These are phyloP conservation scores for Grallaria varia DNA, from an alignment of 2,113 vertebrate species.

Conservation along the genomic window DNA sequence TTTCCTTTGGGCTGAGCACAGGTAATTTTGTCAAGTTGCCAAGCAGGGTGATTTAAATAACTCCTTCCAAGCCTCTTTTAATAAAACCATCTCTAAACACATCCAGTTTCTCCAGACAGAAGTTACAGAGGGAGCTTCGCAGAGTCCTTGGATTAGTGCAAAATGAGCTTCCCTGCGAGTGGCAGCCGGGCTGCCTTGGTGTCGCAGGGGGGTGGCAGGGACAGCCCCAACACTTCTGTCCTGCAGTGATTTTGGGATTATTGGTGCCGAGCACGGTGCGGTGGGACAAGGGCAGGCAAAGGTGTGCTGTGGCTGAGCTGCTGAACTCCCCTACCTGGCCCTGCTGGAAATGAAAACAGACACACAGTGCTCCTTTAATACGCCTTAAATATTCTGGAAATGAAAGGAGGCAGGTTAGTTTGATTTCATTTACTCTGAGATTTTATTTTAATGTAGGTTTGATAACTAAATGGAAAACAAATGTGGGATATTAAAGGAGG, in stretches of 20 bases:
- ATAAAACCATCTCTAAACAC: background rate
- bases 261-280: accelerated
- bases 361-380: background rate
- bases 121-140: background rate
- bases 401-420: conserved; percentile 34
- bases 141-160: background rate
- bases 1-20: background rate
- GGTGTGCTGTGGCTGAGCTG: background rate
- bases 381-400: conserved; percentile 29
- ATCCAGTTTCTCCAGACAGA: background rate
- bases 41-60: background rate
- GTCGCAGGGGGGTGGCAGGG: background rate
- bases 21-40: background rate
- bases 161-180: background rate
- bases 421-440: conserved; percentile 48
- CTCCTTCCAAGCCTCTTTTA: background rate
- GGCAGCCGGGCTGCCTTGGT: background rate
- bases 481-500: conserved; percentile 41
- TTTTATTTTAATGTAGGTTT: conserved; percentile 58
- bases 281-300: background rate
- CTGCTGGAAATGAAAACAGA: background rate
- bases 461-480: conserved; percentile 65
- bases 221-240: background rate
- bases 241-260: background rate
- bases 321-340: background rate